These are phyloP conservation scores for Physella acuta DNA, from an alignment of 1,140 invertebrate genomes.

Conservation along the genomic window DNA sequence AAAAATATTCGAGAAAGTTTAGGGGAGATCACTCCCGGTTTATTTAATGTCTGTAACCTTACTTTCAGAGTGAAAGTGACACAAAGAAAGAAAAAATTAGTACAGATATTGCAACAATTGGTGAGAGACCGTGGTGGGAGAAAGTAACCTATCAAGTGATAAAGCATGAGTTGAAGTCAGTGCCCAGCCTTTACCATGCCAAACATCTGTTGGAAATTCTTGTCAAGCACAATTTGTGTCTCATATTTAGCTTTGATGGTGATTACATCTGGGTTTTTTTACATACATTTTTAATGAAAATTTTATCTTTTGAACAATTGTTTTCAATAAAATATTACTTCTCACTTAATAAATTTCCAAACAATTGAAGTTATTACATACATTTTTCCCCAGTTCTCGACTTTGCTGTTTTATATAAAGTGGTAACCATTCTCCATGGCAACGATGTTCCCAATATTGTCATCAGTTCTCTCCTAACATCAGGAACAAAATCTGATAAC, in stretches of 20 bases:
- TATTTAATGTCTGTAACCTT: not conserved
- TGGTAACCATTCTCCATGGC: conserved; percentile 38
- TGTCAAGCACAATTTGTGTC: conserved; percentile 44
- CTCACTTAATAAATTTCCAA: not conserved
- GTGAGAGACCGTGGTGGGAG: conserved; percentile 46
- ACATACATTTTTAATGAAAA: not conserved
- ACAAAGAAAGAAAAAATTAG: not conserved
- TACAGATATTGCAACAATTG: conserved; percentile 25
- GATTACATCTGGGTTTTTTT: conserved; percentile 22
- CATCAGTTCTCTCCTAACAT: conserved; percentile 27
- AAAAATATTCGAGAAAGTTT: too few species aligned
- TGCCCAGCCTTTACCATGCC: conserved; percentile 35
- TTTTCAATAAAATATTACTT: not conserved
- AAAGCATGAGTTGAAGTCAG: conserved; percentile 37
- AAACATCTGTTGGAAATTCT: conserved; percentile 43
- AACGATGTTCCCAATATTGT: conserved; percentile 31
- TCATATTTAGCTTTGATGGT: conserved; percentile 53
- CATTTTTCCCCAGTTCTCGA: conserved; percentile 44
- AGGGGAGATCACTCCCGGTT: too few species aligned
- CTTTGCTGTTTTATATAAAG: conserved; percentile 43
- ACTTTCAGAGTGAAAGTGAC: not conserved
- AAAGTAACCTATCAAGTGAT: conserved; percentile 39
- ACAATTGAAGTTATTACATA: not conserved
- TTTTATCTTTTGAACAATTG: not conserved
- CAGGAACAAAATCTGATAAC: conserved; percentile 17